Percentiles rank a stretch among this genome's conserved stretches.
phyloP scores from a whole-genome alignment of 2,113 vertebrate genomes.

The Bagarius yarrelli region DNA sequence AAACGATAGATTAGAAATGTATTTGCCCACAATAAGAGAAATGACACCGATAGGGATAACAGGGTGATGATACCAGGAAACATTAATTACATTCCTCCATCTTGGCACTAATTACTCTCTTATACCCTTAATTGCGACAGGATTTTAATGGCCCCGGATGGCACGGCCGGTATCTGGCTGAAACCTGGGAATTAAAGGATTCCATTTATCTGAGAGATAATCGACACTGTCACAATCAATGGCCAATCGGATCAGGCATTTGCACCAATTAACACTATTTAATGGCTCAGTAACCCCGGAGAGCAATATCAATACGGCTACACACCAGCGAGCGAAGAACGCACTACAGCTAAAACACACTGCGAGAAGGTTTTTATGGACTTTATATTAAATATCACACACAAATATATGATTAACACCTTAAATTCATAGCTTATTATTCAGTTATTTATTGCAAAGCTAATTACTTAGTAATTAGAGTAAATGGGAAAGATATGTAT shows the following conservation, averaged over 20 bases:
- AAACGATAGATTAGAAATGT: neutral
- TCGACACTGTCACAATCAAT: conserved; percentile 55
- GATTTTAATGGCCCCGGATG: conserved; percentile 41
- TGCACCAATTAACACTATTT: conserved; percentile 55
- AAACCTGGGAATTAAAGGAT: conserved; percentile 50
- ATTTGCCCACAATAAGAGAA: neutral
- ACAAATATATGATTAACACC: neutral
- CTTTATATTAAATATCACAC: neutral
- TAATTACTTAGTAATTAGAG: neutral
- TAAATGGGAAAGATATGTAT: neutral
- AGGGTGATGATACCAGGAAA: conserved; percentile 29
- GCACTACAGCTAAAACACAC: neutral
- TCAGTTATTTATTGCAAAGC: neutral
- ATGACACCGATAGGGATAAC: conserved; percentile 13
- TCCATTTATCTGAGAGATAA: conserved; percentile 54
- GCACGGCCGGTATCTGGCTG: conserved; percentile 36
- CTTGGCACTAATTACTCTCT: conserved; percentile 47
- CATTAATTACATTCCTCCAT: conserved; percentile 44
- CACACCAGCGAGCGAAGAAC: neutral
- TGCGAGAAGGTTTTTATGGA: neutral
- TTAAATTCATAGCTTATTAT: neutral
- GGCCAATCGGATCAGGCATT: conserved; percentile 49
- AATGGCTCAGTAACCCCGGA: conserved; percentile 42
- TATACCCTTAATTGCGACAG: conserved; percentile 47
- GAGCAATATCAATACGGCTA: conserved; percentile 19